Conservation (phyloP, 2,797 vertebrate genomes). For the Euthynnus affinis region DNA sequence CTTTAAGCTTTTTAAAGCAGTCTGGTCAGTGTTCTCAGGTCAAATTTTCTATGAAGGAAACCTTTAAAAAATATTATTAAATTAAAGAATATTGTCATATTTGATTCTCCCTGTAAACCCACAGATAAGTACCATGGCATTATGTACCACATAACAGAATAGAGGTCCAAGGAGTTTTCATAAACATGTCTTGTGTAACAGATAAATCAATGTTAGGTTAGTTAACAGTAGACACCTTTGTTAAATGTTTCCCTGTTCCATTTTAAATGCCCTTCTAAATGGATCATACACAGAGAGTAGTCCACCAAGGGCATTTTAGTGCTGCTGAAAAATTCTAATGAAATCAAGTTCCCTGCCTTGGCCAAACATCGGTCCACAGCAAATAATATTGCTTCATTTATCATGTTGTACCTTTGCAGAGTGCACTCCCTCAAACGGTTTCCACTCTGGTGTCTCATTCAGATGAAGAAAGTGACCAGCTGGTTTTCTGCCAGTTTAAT, state of each 20-base stretch:
- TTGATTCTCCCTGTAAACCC: neutral
- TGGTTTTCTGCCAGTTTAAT: constrained; percentile 71
- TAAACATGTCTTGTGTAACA: constrained; percentile 19
- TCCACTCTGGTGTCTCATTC: constrained; percentile 41
- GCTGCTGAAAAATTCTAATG: constrained; percentile 54
- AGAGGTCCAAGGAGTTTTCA: constrained; percentile 7
- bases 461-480: constrained; percentile 59
- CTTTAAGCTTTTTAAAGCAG: too few relatives aligned
- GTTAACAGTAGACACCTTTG: constrained; percentile 32
- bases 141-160: neutral
- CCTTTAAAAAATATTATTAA: neutral
- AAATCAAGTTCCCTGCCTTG: constrained; percentile 61
- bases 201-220: constrained; percentile 43
- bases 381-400: constrained; percentile 62
- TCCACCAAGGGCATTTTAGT: constrained; percentile 50
- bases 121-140: neutral
- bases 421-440: constrained; percentile 45
- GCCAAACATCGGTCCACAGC: constrained; percentile 44
- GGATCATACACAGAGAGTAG: constrained; percentile 41
- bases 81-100: neutral
- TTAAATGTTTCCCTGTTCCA: constrained; percentile 33
- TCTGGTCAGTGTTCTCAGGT: too few relatives aligned
- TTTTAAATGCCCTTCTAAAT: constrained; percentile 60
- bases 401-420: constrained; percentile 50
- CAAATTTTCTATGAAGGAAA: neutral